Base-by-base conservation (phyloP, 2,888 invertebrate genomes). In the Cephus runcator region DNA sequence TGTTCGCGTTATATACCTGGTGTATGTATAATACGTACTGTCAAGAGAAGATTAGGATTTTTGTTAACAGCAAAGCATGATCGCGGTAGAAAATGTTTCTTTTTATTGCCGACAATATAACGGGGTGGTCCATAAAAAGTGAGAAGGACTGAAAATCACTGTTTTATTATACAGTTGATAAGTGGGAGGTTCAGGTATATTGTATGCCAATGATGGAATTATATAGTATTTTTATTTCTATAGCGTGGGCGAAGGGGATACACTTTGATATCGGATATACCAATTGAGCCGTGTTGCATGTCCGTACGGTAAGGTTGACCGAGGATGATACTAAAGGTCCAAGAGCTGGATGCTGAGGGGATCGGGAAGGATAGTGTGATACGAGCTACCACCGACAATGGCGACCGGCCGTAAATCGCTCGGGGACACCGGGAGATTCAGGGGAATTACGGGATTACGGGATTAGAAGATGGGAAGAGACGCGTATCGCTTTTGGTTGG, bases 371-470 rank as follows among this genome's bases (percentile, higher is more conserved):
- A 15, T 36, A 0, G 9, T 23, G 9, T 23, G 9, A 35, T 69
- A 15, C 33, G 34, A 69, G 73, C 73, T 69, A 34, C 68, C 15
- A 31, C 56, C 68, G 30, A 69, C 73, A 35, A 31, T 34, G 74
- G 23, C 34, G 35, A 77, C 23, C 56, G 56, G 23, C 56, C 56
- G 56, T 56, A 56, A 56, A 56, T 56, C 56, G 56, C 56, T 56
- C 56, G 56, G 56, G 56, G 56, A 56, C 56, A 23, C 23, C 56
- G 56, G 77, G 68, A 35, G 77, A 73, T 73, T 73, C 77, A 35
- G 23, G 69, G 69, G 73, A 74, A 77, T 73, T 74, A 77, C 74
- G 74, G 68, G 77, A 77, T 73, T 23, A 77, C 74, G 73, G 74
- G 73, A 69, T 77, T 77, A 76, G 40, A 56, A 23, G 56, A 56